Base-by-base conservation (phyloP, 2,113 vertebrate genomes). In the Bujurquina vittata region DNA sequence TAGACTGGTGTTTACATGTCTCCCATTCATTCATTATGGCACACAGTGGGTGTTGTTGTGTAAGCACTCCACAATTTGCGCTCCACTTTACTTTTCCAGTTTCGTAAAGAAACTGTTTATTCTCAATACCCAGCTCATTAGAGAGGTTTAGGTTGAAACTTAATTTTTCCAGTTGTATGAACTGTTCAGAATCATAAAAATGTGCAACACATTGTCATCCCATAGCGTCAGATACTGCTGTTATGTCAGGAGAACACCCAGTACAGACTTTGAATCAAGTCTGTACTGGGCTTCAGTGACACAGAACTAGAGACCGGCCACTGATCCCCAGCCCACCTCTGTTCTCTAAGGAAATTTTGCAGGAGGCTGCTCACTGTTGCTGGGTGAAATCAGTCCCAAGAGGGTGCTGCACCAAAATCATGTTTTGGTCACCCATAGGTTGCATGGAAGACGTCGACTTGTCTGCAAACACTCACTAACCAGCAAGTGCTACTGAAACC, bases 21-120 rank as follows among this genome's bases (percentile, higher is more conserved):
- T 83, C 76, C 57, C 58, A 31, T 87, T 74, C 6, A 26, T 63
- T 85, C 59, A 61, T 85, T 76, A 78, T 18, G 11, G 75, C 14
- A 20, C 67, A 37, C 69, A 75, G 69, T 10, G 7, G 78, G 67
- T 3, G 37, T 37, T 67, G 55, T 63, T 73, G 78, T 75, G 59
- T 10, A 8, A 80, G 31, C 10, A 4, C 18, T 37, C 10, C 6
- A 37, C 37, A 56, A 59, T 69, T 86, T 43, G 33, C 10, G 9
- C 85, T 52, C 63, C 56, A 84, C 77, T 80, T 81, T 29, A 67
- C 61, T 40, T 80, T 29, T 77, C 17, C n/a, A 65, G 22, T 58
- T 23, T n/a, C 26, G 12, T 31, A 46, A 18, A 62, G 46, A 69
- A 40, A 67, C 4, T 0, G 18, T 43, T 80, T 43, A 12, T 40